phyloP scores from a whole-genome alignment of 2,797 vertebrate species.

The Sphaeramia orbicularis region DNA sequence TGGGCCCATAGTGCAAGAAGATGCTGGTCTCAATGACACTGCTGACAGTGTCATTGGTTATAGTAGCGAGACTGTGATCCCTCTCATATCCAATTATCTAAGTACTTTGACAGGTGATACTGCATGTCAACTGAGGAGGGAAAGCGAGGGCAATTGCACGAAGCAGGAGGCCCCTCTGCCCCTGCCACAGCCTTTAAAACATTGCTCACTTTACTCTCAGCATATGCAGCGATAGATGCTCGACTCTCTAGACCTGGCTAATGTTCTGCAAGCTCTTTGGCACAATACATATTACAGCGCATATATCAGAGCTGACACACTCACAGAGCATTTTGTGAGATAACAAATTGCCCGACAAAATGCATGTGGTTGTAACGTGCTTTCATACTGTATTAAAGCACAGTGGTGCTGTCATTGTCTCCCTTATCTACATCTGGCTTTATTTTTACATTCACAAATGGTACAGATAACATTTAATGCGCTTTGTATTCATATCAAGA shows the following conservation, averaged over 20 bases:
- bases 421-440: slow-evolving; percentile 16
- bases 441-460: slow-evolving; percentile 12
- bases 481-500: neutral
- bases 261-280: slow-evolving; percentile 85
- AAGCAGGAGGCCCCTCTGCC: slow-evolving; percentile 68
- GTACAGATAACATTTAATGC: slow-evolving; percentile 7
- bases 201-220: slow-evolving; percentile 93
- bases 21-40: slow-evolving; percentile 73
- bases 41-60: slow-evolving; percentile 79
- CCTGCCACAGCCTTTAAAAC: slow-evolving; percentile 75
- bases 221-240: slow-evolving; percentile 87
- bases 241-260: slow-evolving; percentile 88
- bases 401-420: slow-evolving; percentile 5
- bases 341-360: slow-evolving; percentile 64
- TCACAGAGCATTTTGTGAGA: slow-evolving; percentile 60
- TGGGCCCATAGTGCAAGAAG: slow-evolving; percentile 75
- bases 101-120: slow-evolving; percentile 93
- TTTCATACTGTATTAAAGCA: slow-evolving; percentile 35
- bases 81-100: slow-evolving; percentile 87
- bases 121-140: slow-evolving; percentile 92
- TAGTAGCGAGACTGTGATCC: slow-evolving; percentile 78
- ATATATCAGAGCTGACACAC: slow-evolving; percentile 85
- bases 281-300: slow-evolving; percentile 85
- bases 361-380: slow-evolving; percentile 36
- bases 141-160: slow-evolving; percentile 66